phyloP scores from a whole-genome alignment of 2,113 vertebrate species.

The Microtus richardsoni region DNA sequence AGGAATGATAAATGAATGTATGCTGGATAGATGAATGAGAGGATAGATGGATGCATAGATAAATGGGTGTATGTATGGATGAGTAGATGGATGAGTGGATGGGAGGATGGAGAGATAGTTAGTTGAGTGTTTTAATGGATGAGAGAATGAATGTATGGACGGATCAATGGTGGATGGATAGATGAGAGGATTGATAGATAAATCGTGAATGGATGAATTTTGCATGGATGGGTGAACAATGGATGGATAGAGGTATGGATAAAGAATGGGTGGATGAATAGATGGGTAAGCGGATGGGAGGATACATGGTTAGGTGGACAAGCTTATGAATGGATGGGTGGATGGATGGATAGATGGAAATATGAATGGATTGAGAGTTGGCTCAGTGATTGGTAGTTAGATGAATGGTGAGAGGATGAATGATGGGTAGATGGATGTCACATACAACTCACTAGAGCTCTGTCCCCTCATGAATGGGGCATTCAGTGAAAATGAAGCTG shows the following conservation, averaged over 20 bases:
- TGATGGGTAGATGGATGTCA: neutral
- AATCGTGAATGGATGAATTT: neutral
- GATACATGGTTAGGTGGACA: neutral
- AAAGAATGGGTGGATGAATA: neutral
- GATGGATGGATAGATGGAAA: neutral
- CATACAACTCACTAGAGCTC: neutral
- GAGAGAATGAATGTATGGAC: neutral
- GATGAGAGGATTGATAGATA: neutral
- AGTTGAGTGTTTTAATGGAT: neutral
- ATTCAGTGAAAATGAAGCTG: accelerated
- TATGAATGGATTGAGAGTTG: too few species aligned
- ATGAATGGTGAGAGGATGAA: neutral
- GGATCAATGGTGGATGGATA: neutral
- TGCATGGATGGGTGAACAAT: neutral
- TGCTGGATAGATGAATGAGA: neutral
- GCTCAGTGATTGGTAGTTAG: neutral
- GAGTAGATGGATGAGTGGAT: neutral
- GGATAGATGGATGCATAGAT: neutral
- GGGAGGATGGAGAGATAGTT: neutral
- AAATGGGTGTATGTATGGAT: neutral
- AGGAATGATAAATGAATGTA: too few species aligned
- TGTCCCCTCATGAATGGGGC: too few species aligned
- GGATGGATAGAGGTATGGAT: neutral
- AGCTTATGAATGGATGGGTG: too few species aligned
- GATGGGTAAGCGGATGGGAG: too few species aligned